Conservation (phyloP, 2,888 invertebrate genomes). For the Ophion ventricosus region DNA sequence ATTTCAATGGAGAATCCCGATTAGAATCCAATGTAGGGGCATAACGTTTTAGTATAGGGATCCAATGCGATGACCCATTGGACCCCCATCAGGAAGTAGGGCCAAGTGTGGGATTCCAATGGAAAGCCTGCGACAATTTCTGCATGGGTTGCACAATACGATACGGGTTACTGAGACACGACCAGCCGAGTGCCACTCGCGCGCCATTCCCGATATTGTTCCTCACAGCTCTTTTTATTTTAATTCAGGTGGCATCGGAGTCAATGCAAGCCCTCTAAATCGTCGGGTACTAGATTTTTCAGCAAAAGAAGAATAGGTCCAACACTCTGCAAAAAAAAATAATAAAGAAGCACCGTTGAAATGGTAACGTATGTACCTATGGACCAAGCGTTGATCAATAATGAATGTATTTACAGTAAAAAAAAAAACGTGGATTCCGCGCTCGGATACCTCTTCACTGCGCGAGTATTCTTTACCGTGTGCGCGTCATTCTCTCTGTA, state of each 20-base stretch:
- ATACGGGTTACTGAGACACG: background rate
- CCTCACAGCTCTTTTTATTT: too few relatives aligned
- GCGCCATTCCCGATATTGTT: too few relatives aligned
- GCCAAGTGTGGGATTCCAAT: too few relatives aligned
- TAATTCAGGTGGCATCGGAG: too few relatives aligned
- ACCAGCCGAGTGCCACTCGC: background rate
- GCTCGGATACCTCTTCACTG: conserved; percentile 66
- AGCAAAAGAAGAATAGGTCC: background rate
- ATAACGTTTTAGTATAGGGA: too few relatives aligned
- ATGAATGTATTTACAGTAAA: conserved; percentile 81
- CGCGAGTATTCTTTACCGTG: conserved; percentile 69
- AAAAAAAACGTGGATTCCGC: conserved; percentile 73
- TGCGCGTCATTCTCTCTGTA: conserved; percentile 75
- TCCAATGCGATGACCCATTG: too few relatives aligned
- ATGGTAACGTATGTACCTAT: background rate
- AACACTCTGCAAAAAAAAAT: conserved; percentile 69
- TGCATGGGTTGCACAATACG: too few relatives aligned
- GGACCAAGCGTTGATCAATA: conserved; percentile 78
- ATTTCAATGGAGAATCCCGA: too few relatives aligned
- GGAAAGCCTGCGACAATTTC: too few relatives aligned
- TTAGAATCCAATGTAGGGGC: too few relatives aligned
- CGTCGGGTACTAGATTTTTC: background rate
- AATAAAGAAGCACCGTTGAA: conserved; percentile 41
- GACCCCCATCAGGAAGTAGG: too few relatives aligned
- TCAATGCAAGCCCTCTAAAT: background rate